These are phyloP conservation scores for Anoplophora glabripennis DNA, from an alignment of 1,140 invertebrate species.

Conservation along the genomic window DNA sequence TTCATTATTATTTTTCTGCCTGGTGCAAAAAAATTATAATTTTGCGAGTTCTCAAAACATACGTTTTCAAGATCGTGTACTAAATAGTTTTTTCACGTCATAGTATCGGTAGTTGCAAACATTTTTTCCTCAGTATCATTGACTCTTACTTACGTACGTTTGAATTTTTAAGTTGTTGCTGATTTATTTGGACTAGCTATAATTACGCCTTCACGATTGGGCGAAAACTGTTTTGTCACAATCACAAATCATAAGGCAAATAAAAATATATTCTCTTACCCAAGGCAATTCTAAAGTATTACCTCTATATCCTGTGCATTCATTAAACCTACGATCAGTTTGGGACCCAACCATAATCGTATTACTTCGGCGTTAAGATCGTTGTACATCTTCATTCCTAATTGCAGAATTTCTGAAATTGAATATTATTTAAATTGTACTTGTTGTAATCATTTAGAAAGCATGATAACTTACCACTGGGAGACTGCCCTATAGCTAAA, in stretches of 20 bases:
- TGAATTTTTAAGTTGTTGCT: neutral
- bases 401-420: conserved; percentile 20
- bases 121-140: no score
- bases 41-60: no score
- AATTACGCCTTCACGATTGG: neutral
- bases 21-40: no score
- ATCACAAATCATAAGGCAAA: neutral
- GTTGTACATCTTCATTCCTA: neutral
- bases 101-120: no score
- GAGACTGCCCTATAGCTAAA: conserved; percentile 15
- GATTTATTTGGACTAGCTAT: neutral
- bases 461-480: conserved; percentile 10
- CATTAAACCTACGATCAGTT: conserved; percentile 61
- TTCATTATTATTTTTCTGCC: no score
- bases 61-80: no score
- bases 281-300: conserved; percentile 30
- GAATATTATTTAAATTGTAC: neutral
- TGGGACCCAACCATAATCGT: conserved; percentile 59
- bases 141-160: neutral
- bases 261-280: neutral
- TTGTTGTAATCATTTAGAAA: no score
- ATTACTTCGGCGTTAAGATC: conserved; percentile 12
- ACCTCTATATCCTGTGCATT: conserved; percentile 69
- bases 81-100: no score
- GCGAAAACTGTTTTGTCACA: neutral